Base-by-base conservation (phyloP, 2,113 vertebrate species). In the Protobothrops mucrosquamatus region DNA sequence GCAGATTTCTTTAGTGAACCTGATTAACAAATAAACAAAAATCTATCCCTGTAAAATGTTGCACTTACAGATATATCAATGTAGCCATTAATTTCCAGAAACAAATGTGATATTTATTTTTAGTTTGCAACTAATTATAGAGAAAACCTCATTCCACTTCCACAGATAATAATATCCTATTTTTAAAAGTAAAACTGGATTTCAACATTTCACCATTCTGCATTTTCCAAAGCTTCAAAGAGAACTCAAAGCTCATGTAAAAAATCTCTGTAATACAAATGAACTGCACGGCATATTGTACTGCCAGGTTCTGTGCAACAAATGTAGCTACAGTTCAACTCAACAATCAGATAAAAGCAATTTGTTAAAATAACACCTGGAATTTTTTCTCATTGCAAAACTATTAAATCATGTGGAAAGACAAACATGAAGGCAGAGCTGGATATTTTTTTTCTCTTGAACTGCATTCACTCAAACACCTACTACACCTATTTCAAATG, bases 281-380 rank as follows among this genome's bases (percentile, higher is more conserved):
- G 93, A 95, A 95, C 92, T 93, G 94, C 89, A 96, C 74, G 89
- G 95, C 94, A 95, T 91, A 94, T 92, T 95, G 95, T 96, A 95
- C 94, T 95, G 93, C 57, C 88, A 81, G 74, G 93, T 59, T 8
- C 4, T 48, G 11, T 29, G n/a, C 4, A 64, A 39, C 59, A 34
- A 29, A 86, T 52, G 89, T 55, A 22, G 22, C 34, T 57, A 26
- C 34, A n/a, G 15, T 15, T 74, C 87, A 88, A 88, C 56, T 24
- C 69, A 90, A 90, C 46, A 85, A 46, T 85, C 88, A 54, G 55
- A 74, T 61, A 61, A 89, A 61, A 26, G 14, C 22, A 10, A 39
- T 39, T 93, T 52, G 86, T 85, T 11, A 29, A 52, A 52, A 56
- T 20, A 89, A 56, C 29, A 22, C 6, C 22, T 93, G 55, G 9